Conservation (phyloP, 2,888 invertebrate genomes). For the Catocala sponsa region DNA sequence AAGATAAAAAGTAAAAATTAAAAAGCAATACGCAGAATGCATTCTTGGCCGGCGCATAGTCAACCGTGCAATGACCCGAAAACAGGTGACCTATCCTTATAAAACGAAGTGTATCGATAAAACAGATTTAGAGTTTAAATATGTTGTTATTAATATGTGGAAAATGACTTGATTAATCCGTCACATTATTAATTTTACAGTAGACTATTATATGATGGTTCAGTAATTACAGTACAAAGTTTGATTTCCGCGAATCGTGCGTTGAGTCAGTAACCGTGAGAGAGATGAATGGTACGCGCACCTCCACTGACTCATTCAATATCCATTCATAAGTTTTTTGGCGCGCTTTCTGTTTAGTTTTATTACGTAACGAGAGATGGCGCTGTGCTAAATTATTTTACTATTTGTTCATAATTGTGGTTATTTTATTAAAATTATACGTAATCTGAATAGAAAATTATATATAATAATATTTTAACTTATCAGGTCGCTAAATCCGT, state of each 20-base stretch:
- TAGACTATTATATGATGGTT: slow-evolving; percentile 12
- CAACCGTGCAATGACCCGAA: slow-evolving; percentile 42
- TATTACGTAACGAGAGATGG: slow-evolving; percentile 56
- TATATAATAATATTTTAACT: no score
- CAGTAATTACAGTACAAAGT: slow-evolving; percentile 47
- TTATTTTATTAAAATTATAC: background rate
- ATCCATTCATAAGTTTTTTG: slow-evolving; percentile 77
- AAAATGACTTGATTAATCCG: slow-evolving; percentile 6
- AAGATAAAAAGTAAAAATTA: slow-evolving; percentile 18
- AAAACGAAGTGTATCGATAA: background rate
- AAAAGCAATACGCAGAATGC: slow-evolving; percentile 28
- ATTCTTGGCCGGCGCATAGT: slow-evolving; percentile 46
- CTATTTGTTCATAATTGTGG: background rate
- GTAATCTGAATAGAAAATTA: no score
- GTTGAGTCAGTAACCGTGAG: slow-evolving; percentile 69
- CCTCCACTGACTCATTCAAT: slow-evolving; percentile 67
- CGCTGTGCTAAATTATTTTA: slow-evolving; percentile 42
- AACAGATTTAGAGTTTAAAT: no score
- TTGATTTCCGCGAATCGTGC: slow-evolving; percentile 66
- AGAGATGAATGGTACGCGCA: slow-evolving; percentile 70
- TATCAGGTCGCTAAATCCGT: no score
- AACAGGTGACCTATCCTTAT: slow-evolving; percentile 25
- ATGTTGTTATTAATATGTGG: background rate
- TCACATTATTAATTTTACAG: slow-evolving; percentile 8
- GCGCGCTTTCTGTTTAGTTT: slow-evolving; percentile 66